phyloP scores from a whole-genome alignment of 2,888 invertebrate species.

The Horisme vitalbata region DNA sequence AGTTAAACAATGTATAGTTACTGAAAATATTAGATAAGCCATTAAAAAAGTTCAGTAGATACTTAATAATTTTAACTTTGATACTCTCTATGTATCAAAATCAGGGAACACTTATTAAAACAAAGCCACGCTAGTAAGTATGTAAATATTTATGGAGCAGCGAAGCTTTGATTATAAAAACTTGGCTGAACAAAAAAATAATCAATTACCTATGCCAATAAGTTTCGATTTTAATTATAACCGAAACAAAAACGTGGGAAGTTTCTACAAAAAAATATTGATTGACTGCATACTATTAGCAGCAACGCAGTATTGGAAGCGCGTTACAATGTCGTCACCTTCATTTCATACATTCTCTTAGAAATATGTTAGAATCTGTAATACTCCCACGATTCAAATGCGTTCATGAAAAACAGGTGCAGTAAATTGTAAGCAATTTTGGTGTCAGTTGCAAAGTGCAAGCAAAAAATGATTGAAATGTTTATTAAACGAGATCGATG shows the following conservation, averaged over 20 bases:
- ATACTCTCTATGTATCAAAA: too few species aligned
- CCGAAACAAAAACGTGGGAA: conserved; percentile 60
- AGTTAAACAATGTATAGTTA: too few species aligned
- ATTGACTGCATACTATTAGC: conserved; percentile 47
- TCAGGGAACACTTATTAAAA: too few species aligned
- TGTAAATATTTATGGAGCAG: too few species aligned
- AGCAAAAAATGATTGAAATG: conserved; percentile 16
- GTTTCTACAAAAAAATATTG: conserved; percentile 42
- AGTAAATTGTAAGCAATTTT: conserved; percentile 20
- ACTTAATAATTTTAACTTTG: too few species aligned
- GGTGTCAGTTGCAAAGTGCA: conserved; percentile 22
- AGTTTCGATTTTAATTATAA: conserved; percentile 23
- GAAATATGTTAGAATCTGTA: conserved; percentile 35
- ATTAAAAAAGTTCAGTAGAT: too few species aligned
- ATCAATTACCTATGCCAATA: conserved; percentile 1
- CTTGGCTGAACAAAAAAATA: neutral
- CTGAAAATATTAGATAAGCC: too few species aligned
- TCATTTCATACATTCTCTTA: conserved; percentile 44
- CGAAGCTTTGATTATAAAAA: too few species aligned
- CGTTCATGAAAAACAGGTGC: conserved; percentile 26
- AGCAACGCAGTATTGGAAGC: conserved; percentile 38
- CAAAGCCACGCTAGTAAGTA: too few species aligned
- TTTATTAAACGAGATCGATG: conserved; percentile 4
- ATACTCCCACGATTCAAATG: conserved; percentile 44
- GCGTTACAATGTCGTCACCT: conserved; percentile 44